phyloP scores from a whole-genome alignment of 2,113 vertebrate species.

The Colistium nudipinnis region DNA sequence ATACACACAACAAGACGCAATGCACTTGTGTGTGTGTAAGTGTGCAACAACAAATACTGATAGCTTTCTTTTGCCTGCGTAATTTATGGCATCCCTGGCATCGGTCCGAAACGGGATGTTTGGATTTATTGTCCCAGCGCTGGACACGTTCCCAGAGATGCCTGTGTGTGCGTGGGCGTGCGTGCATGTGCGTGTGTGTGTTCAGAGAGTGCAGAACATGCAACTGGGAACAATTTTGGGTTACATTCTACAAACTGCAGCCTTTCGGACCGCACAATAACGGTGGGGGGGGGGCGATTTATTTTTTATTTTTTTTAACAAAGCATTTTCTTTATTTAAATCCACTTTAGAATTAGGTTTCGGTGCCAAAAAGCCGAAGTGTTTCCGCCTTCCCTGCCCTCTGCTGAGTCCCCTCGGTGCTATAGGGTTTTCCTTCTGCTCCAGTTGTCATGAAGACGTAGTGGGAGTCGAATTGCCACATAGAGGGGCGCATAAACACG shows the following conservation, averaged over 20 bases:
- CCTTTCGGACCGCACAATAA: too few relatives aligned
- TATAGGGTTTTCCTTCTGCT: conserved; percentile 13
- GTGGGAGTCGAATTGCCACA: conserved; percentile 4
- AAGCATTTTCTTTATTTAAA: conserved; percentile 28
- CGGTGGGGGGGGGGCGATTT: not conserved
- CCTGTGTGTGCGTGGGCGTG: not conserved
- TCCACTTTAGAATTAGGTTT: conserved; percentile 17
- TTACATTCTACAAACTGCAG: not conserved
- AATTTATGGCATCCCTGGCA: conserved; percentile 46
- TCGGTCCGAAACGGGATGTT: conserved; percentile 40
- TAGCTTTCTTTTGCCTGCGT: conserved; percentile 21
- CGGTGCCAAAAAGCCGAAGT: conserved; percentile 15
- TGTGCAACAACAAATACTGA: conserved; percentile 38
- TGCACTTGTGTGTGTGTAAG: conserved; percentile 40
- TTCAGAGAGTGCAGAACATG: too few relatives aligned
- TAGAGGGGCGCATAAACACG: conserved; percentile 12
- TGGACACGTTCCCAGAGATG: conserved; percentile 48
- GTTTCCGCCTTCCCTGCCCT: not conserved
- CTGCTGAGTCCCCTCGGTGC: not conserved
- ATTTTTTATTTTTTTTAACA: too few relatives aligned
- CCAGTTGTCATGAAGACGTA: conserved; percentile 30
- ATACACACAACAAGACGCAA: conserved; percentile 26
- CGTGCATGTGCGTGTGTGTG: not conserved
- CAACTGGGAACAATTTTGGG: not conserved
- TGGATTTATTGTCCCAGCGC: conserved; percentile 51